Percentiles rank a stretch among this genome's conserved stretches.
Conservation (phyloP, 2,888 invertebrate species). For the Hololepta plana region DNA sequence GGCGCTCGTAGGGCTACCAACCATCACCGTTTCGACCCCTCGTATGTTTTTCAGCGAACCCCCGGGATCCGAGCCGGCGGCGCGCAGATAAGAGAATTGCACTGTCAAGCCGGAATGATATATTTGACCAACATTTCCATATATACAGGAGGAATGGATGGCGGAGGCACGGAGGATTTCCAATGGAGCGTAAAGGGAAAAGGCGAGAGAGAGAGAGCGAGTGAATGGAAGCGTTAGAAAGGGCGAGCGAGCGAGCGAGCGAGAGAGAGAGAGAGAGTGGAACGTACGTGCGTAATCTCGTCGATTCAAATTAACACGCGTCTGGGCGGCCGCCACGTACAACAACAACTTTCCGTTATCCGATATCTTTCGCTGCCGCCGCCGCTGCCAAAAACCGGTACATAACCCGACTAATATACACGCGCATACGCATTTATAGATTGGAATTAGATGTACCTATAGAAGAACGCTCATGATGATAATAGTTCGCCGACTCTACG, state of each 20-base stretch:
- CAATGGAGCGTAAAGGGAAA: conserved; percentile 30
- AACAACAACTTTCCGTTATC: not conserved
- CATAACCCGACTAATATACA: too few relatives aligned
- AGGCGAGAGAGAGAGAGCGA: too few relatives aligned
- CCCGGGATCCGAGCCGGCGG: conserved; percentile 33
- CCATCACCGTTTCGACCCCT: conserved; percentile 23
- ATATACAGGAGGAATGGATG: conserved; percentile 14
- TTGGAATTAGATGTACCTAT: too few relatives aligned
- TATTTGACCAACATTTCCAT: conserved; percentile 83
- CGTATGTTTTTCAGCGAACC: conserved; percentile 34
- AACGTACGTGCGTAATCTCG: conserved; percentile 37
- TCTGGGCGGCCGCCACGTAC: conserved; percentile 10
- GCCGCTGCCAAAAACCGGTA: not conserved
- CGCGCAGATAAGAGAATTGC: conserved; percentile 72
- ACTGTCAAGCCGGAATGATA: conserved; percentile 80
- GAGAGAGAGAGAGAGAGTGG: too few relatives aligned
- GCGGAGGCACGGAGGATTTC: conserved; percentile 26
- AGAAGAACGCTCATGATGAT: too few relatives aligned
- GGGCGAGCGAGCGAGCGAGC: too few relatives aligned
- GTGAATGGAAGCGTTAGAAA: too few relatives aligned
- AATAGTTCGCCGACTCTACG: too few relatives aligned
- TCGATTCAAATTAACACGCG: conserved; percentile 41
- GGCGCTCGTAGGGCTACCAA: conserved; percentile 1
- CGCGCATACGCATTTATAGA: too few relatives aligned
- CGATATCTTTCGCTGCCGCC: not conserved